Evolutionary conservation across 2,797 vertebrate genomes (phyloP), one percentile per base, ranked within the genome.

Genomic region (Sebastes elongatus): DNA sequence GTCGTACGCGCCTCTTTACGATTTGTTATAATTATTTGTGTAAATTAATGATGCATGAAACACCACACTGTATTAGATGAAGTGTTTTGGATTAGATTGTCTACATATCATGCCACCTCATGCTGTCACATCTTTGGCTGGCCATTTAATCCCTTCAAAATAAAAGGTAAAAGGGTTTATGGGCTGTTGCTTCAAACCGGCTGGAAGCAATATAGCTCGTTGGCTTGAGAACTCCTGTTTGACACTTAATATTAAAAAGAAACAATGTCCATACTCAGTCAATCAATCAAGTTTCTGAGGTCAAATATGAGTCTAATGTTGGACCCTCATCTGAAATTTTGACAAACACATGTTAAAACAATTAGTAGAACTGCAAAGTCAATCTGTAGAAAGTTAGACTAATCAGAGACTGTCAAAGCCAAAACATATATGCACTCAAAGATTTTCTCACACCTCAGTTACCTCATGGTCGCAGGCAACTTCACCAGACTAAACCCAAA

Each of bases 1-100:
- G 67, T 82, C 63, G 70, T 7, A 30, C 11, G 35, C 3, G 46
- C 7, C 13, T 76, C 13, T 38, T 76, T 22, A 66, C 1, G 16
- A 65, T 68, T 63, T 65, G 10, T 35, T 22, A 16, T 25, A 38
- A 71, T 68, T 49, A 77, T 66, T 49, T 30, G 38, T 74, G 30
- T 59, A 32, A 70, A 75, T 78, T 59, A 78, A 79, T 71, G 66
- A 30, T 30, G 27, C 63, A 66, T 80, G n/a, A 68, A 78, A 42
- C 23, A 27, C 11, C 42, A 35, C 35, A n/a, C 27, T 52, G 14
- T 56, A 30, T 32, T 57, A 27, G 69, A 81, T 63, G 8, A 69
- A n/a, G 35, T 59, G 22, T 76, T 68, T 38, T 74, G 75, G 64
- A 80, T 80, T 30, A 25, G 18, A 71, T 42, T 49, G 53, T 27